Evolutionary conservation across 35 echinoderm and acorn worm genomes (phyloP), one percentile per base, ranked within the genome.

Genomic region (Lytechinus variegatus): DNA sequence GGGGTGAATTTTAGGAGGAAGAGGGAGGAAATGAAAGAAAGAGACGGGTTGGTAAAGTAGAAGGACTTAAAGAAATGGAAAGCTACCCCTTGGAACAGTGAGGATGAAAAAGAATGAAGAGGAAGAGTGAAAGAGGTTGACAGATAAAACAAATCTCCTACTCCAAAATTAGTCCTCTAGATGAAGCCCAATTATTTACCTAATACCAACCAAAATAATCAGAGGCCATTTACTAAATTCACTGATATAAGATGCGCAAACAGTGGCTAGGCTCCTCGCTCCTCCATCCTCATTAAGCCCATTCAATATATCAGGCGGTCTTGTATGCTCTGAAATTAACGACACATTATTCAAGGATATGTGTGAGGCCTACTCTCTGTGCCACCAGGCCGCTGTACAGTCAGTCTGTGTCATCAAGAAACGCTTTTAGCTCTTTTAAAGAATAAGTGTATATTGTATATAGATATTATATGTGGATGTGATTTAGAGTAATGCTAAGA

Each of bases 221-320:
- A 79, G 16, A 24, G 66, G 66, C 66, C 66, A 79, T 79, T 79
- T 79, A 79, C 66, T 79, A 79, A 79, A 79, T 79, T 79, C 14
- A 79, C 66, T 79, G 66, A 79, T 79, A 79, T 79, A 79, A 79
- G 66, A 79, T 79, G 66, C 66, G 66, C 66, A 79, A 79, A 79
- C 66, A 79, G 66, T 79, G 66, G 66, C 66, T 6, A 24, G 66
- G 16, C 66, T 79, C 16, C 19, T 44, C 4, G 66, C 66, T 79
- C 14, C 66, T 79, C 66, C 16, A 24, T 79, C 66, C 66, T 79
- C 66, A 79, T 79, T 79, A 79, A 79, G 66, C 66, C 66, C 66
- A 79, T 79, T 79, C 66, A 79, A 79, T 79, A 79, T 79, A 79
- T 79, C 66, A 79, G 66, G 66, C 66, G 14, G 66, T 79, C 66